Percentiles rank a stretch among this genome's conserved stretches.
phyloP scores from a whole-genome alignment of 2,888 invertebrate species.

The Antheraea assamensis region DNA sequence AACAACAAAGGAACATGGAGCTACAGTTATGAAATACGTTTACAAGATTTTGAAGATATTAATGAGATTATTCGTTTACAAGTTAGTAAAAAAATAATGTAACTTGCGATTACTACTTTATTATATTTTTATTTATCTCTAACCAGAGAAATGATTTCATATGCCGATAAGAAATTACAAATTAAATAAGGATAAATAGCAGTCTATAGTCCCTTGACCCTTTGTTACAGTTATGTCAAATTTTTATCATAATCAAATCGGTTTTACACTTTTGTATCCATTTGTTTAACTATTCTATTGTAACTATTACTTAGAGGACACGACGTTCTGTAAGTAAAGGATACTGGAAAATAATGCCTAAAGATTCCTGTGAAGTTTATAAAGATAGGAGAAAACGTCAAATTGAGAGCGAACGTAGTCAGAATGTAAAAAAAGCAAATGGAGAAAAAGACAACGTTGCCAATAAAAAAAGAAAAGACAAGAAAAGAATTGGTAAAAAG shows the following conservation, averaged over 20 bases:
- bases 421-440: constrained; percentile 23
- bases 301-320: constrained; percentile 39
- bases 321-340: constrained; percentile 34
- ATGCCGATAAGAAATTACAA: not conserved
- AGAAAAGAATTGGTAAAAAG: constrained; percentile 15
- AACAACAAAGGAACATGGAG: constrained; percentile 24
- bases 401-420: constrained; percentile 23
- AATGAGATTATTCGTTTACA: constrained; percentile 43
- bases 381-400: constrained; percentile 45
- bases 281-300: not conserved
- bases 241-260: not conserved
- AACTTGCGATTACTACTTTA: not conserved
- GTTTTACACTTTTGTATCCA: not conserved
- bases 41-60: constrained; percentile 38
- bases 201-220: not conserved
- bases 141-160: not conserved
- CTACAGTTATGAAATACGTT: constrained; percentile 22
- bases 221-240: not conserved
- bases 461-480: constrained; percentile 22
- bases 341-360: constrained; percentile 58
- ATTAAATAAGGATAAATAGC: not conserved
- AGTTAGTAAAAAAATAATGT: constrained; percentile 34
- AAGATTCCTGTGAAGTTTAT: constrained; percentile 63
- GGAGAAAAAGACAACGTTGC: constrained; percentile 22
- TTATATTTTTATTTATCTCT: not conserved